These are phyloP conservation scores for Cynopterus sphinx DNA, from an alignment of 2,797 vertebrate genomes.

Conservation along the genomic window DNA sequence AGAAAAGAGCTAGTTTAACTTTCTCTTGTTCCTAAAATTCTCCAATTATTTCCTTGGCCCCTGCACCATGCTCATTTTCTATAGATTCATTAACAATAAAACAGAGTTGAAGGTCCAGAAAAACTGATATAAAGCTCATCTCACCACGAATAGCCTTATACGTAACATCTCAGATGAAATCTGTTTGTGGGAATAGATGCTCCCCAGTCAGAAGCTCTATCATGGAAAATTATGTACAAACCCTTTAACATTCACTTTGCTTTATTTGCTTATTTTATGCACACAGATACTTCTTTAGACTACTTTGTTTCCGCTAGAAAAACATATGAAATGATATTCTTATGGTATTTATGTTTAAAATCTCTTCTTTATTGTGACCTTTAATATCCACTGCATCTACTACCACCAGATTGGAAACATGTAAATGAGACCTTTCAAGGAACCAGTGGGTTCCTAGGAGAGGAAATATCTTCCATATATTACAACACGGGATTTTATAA, in stretches of 20 bases:
- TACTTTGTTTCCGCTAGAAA: constrained; percentile 18
- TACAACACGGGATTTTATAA: not conserved
- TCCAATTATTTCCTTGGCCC: not conserved
- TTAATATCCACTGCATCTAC: constrained; percentile 58
- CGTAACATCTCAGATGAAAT: not conserved
- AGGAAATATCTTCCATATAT: not conserved
- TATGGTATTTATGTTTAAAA: constrained; percentile 70
- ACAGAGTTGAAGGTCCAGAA: not conserved
- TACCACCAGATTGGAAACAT: constrained; percentile 72
- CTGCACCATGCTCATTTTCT: not conserved
- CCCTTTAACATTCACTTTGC: not conserved
- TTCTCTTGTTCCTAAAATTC: not conserved
- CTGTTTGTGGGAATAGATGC: not conserved
- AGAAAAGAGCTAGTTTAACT: not conserved
- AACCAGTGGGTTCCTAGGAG: constrained; percentile 38
- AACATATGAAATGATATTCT: constrained; percentile 43
- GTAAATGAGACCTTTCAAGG: constrained; percentile 78
- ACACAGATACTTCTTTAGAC: constrained; percentile 36
- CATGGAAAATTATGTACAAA: not conserved
- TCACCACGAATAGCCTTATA: not conserved
- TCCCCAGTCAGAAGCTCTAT: not conserved
- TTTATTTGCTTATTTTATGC: constrained; percentile 30
- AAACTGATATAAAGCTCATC: not conserved
- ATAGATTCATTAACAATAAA: not conserved
- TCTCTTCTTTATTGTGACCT: constrained; percentile 72